phyloP scores from a whole-genome alignment of 2,113 vertebrate genomes.

The Cebidichthys violaceus region DNA sequence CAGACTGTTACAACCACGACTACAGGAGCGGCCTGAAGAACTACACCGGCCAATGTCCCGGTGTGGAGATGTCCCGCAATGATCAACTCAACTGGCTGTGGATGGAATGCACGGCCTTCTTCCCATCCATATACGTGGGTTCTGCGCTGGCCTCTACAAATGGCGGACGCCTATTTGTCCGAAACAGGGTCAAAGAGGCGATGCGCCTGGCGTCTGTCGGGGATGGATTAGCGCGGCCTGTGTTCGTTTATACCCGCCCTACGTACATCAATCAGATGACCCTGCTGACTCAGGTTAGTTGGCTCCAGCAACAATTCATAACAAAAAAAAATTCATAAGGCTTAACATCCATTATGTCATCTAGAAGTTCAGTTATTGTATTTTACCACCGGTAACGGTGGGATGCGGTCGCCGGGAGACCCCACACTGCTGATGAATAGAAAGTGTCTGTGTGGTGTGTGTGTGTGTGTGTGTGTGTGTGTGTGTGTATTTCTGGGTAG shows the following conservation, averaged over 20 bases:
- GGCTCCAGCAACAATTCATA: not conserved
- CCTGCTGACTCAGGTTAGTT: constrained; percentile 81
- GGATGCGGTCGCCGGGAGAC: not conserved
- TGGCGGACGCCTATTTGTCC: constrained; percentile 82
- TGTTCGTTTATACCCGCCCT: constrained; percentile 86
- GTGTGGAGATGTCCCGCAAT: constrained; percentile 81
- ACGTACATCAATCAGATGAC: constrained; percentile 81
- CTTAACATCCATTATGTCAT: not conserved
- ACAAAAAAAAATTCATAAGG: too few relatives aligned
- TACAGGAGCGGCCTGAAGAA: constrained; percentile 78
- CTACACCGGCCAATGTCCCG: constrained; percentile 86
- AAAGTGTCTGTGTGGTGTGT: not conserved
- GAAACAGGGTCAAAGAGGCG: constrained; percentile 83
- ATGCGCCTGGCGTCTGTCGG: constrained; percentile 84
- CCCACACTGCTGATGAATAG: not conserved
- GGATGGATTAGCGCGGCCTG: constrained; percentile 79
- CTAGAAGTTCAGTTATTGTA: too few relatives aligned
- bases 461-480: not conserved
- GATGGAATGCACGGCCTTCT: constrained; percentile 85
- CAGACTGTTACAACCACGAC: constrained; percentile 89
- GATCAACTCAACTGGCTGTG: constrained; percentile 87
- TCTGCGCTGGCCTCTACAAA: constrained; percentile 70
- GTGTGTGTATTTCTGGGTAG: not conserved
- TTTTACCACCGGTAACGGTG: not conserved
- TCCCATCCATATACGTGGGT: constrained; percentile 85